Evolutionary conservation across 2,797 vertebrate genomes (phyloP), one percentile per base, ranked within the genome.

Genomic region (Tenualosa thibaudeaui): DNA sequence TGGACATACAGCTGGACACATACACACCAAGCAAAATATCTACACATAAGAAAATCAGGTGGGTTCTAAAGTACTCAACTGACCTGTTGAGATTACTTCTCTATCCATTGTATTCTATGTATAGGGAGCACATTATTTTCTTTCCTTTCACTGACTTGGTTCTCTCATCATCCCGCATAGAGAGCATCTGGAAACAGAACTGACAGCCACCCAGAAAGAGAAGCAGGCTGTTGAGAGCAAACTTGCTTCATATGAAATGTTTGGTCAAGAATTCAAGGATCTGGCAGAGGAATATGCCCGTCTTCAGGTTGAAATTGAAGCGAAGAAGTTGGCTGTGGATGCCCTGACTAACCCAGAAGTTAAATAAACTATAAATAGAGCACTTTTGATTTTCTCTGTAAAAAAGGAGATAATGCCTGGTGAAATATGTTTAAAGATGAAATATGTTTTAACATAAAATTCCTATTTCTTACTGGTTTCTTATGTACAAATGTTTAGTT

Each of bases 241-340:
- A 43, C 71, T 78, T 2, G 15, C 15, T 22, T 78, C 71, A 7
- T 78, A 78, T 78, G 71, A 78, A 17, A 22, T 78, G 40, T 78
- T 78, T 78, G 71, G 71, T 78, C 71, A 78, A 78, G 71, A 78
- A 40, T 78, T 78, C 40, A 78, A 78, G 5, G 71, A 78, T 40
- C 37, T 78, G 15, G 71, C 40, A 7, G 71, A 78, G 71, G 71
- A 78, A 78, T 78, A 46, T 78, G 71, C 71, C 46, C 71, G 71
- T 22, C 71, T 78, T 78, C 71, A 78, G 71, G 71, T 19, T 43
- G 71, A 78, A 56, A 82, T 78, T 19, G 10, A 78, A 46, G 71
- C 71, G 7, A 88, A 78, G 12, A 78, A n/a, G 40, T 46, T 78
- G 40, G 40, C 71, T 22, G 17, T 46, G 7, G 37, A 78, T 40